Percentiles rank a stretch among this genome's conserved stretches.
Evolutionary conservation across 2,797 vertebrate genomes (phyloP).

Genomic region (Pangasius macronema): DNA sequence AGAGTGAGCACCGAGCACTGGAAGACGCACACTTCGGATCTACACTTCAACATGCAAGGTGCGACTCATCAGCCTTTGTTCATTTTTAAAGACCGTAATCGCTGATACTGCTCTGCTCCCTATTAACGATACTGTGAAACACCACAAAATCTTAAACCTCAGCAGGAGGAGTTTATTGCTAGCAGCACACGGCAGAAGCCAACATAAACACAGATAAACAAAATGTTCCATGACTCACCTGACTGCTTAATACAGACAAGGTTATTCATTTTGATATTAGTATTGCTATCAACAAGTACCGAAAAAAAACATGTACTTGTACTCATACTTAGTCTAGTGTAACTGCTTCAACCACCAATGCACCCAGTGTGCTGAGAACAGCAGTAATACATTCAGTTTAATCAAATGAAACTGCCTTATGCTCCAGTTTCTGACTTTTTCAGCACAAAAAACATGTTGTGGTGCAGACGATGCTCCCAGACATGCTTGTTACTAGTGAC

Average conservation of each 20-base stretch:
- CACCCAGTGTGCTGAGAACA: not conserved
- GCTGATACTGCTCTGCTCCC: not conserved
- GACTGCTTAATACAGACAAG: not conserved
- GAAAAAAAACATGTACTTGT: not conserved
- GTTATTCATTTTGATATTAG: not conserved
- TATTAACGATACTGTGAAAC: not conserved
- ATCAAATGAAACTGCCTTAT: not conserved
- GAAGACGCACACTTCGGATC: not conserved
- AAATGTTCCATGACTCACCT: not conserved
- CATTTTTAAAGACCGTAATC: not conserved
- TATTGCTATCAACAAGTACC: not conserved
- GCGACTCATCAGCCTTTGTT: not conserved
- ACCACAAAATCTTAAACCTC: not conserved
- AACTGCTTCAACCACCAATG: not conserved
- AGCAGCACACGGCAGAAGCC: not conserved
- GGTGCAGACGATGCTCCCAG: slow-evolving; percentile 21
- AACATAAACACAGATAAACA: not conserved
- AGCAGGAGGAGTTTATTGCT: not conserved
- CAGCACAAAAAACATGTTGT: not conserved
- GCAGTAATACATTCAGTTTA: not conserved
- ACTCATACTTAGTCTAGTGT: not conserved
- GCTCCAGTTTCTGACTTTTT: slow-evolving; percentile 35
- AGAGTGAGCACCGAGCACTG: not conserved
- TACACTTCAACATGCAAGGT: not conserved
- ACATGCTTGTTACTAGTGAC: slow-evolving; percentile 34